Evolutionary conservation across 2,113 vertebrate genomes (phyloP).

Genomic region (Dasyurus viverrinus): DNA sequence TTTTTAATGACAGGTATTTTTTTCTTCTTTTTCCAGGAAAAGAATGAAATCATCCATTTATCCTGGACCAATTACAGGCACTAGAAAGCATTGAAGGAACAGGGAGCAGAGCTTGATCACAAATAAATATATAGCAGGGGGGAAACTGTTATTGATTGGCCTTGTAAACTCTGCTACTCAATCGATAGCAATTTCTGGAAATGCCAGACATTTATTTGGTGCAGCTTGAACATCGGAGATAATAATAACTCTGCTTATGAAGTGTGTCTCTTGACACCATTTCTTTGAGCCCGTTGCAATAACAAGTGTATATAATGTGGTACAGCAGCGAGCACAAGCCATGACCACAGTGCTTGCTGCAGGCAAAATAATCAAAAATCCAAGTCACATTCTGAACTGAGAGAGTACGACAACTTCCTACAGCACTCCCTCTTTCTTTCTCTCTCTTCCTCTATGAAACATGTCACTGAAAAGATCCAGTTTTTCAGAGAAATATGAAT

Average conservation of each 20-base stretch:
- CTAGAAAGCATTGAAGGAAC: conserved; percentile 83
- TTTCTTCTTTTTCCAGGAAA: conserved; percentile 80
- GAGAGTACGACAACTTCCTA: background rate
- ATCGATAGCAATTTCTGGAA: conserved; percentile 89
- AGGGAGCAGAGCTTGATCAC: conserved; percentile 80
- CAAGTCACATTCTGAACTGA: conserved; percentile 37
- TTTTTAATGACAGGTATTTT: conserved; percentile 79
- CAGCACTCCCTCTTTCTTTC: background rate
- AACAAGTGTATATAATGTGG: conserved; percentile 49
- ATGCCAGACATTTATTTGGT: conserved; percentile 85
- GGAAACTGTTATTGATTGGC: conserved; percentile 84
- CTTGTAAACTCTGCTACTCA: conserved; percentile 83
- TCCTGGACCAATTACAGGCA: conserved; percentile 84
- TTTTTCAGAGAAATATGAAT: conserved; percentile 7
- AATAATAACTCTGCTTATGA: conserved; percentile 83
- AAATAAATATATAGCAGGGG: conserved; percentile 82
- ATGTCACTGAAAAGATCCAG: background rate
- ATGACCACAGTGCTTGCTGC: conserved; percentile 32
- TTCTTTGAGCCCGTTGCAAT: conserved; percentile 61
- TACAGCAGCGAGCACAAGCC: conserved; percentile 48
- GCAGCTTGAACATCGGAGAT: conserved; percentile 80
- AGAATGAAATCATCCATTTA: conserved; percentile 86
- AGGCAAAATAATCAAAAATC: background rate
- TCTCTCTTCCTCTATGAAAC: background rate
- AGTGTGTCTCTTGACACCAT: conserved; percentile 78